These are phyloP conservation scores for Drosophila yooni DNA, from an alignment of 2,888 invertebrate species.

Conservation along the genomic window DNA sequence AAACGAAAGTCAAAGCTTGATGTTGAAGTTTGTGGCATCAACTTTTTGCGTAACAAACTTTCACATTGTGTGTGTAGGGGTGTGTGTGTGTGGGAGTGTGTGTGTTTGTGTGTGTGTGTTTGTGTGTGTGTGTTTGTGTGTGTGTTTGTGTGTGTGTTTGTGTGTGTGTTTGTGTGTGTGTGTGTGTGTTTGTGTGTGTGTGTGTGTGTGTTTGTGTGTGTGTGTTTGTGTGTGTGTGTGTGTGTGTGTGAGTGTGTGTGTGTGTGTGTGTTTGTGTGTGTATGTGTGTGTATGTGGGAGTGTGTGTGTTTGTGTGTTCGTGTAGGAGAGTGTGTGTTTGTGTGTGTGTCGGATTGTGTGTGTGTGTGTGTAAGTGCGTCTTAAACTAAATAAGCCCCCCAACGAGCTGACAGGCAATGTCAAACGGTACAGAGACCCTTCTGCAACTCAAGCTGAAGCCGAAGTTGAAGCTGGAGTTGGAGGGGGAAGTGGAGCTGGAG, in stretches of 20 bases:
- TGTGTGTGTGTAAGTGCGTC: constrained; percentile 26
- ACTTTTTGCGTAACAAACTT: constrained; percentile 47
- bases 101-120: constrained; percentile 11
- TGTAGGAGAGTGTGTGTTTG: no score
- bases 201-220: neutral
- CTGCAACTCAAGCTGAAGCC: constrained; percentile 25
- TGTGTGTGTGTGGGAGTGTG: constrained; percentile 15
- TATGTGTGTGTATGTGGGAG: constrained; percentile 2
- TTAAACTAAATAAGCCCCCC: constrained; percentile 51
- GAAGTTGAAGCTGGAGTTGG: constrained; percentile 6
- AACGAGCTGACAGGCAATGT: constrained; percentile 46
- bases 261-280: constrained; percentile 1
- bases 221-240: no score
- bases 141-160: neutral
- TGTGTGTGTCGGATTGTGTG: constrained; percentile 14
- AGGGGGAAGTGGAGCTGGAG: neutral
- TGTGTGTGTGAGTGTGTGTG: constrained; percentile 14
- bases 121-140: no score
- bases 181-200: constrained; percentile 13
- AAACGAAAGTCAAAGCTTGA: constrained; percentile 45
- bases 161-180: constrained; percentile 4
- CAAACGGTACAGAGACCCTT: constrained; percentile 34
- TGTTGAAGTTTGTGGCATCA: constrained; percentile 50
- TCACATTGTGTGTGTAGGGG: constrained; percentile 16
- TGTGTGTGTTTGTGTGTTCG: constrained; percentile 1